Conservation (phyloP, 2,113 vertebrate genomes). For the Sialia sialis region DNA sequence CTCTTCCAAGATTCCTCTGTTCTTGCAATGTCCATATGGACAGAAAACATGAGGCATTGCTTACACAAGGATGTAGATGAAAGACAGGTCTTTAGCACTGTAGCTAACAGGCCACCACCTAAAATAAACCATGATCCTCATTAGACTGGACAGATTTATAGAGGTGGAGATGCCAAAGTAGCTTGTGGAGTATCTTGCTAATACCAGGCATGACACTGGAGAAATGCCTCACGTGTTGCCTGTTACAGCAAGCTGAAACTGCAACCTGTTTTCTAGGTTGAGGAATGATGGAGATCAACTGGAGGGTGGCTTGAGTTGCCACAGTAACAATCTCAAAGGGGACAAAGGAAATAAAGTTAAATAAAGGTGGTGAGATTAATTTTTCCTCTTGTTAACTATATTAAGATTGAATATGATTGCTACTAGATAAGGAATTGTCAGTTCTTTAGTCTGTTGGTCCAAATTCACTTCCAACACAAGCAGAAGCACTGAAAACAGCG, state of each 20-base stretch:
- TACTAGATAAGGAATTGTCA: background rate
- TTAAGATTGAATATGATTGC: background rate
- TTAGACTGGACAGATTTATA: slow-evolving; percentile 10
- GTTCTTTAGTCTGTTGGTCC: background rate
- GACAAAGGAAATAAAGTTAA: background rate
- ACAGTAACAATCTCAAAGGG: background rate
- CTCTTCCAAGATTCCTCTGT: background rate
- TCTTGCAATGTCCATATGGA: background rate
- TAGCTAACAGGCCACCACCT: background rate
- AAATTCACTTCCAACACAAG: background rate
- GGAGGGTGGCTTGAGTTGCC: background rate
- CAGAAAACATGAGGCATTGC: background rate
- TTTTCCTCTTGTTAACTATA: background rate
- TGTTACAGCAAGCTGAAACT: background rate
- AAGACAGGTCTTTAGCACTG: background rate
- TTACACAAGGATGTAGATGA: background rate
- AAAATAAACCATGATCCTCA: slow-evolving; percentile 40
- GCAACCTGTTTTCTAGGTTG: background rate
- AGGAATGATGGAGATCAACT: background rate
- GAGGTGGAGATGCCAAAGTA: slow-evolving; percentile 19
- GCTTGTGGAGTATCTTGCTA: slow-evolving; percentile 2
- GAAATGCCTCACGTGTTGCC: slow-evolving; percentile 29
- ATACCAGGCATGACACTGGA: slow-evolving; percentile 6
- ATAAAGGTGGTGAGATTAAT: background rate
- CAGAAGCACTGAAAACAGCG: background rate